Evolutionary conservation across 30 jellyfish, hydroid and myxozoan species (phyloP).

Genomic region (Pelagia noctiluca): DNA sequence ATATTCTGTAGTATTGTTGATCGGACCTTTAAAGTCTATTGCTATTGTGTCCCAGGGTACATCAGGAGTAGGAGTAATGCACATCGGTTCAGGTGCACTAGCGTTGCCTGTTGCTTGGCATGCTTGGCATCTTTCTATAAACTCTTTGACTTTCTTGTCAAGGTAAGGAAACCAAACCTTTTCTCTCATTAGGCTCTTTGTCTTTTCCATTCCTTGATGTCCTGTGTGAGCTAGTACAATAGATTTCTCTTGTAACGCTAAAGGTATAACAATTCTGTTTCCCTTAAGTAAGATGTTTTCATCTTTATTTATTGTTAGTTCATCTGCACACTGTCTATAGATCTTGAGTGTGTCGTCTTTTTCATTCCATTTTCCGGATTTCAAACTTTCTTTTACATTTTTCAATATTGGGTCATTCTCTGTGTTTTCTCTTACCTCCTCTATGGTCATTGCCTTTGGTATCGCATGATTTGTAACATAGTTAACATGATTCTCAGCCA

Average conservation of each 20-base stretch:
- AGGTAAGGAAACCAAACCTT: constrained; percentile 68
- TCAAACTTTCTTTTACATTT: not conserved
- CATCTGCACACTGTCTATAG: not conserved
- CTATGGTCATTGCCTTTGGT: constrained; percentile 17
- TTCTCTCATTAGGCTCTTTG: constrained; percentile 25
- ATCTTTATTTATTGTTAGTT: not conserved
- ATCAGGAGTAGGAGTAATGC: constrained; percentile 29
- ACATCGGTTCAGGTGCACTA: constrained; percentile 28
- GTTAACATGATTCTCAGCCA: constrained; percentile 28
- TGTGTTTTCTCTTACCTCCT: constrained; percentile 18
- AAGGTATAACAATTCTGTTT: constrained; percentile 19
- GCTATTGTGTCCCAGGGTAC: constrained; percentile 33
- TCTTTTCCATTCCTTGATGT: constrained; percentile 60
- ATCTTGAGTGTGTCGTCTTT: not conserved
- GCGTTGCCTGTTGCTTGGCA: constrained; percentile 58
- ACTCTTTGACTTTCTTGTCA: constrained; percentile 26
- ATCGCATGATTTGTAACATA: not conserved
- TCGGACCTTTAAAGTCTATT: constrained; percentile 61
- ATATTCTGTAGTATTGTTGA: constrained; percentile 40
- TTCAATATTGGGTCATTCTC: not conserved
- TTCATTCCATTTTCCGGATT: not conserved
- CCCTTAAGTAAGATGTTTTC: constrained; percentile 29
- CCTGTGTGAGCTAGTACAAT: constrained; percentile 38
- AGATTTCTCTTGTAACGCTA: constrained; percentile 17
- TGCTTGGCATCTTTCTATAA: constrained; percentile 43